Evolutionary conservation across 2,113 vertebrate species (phyloP), one percentile per base, ranked within the genome.

Genomic region (Melanocharis versteri): DNA sequence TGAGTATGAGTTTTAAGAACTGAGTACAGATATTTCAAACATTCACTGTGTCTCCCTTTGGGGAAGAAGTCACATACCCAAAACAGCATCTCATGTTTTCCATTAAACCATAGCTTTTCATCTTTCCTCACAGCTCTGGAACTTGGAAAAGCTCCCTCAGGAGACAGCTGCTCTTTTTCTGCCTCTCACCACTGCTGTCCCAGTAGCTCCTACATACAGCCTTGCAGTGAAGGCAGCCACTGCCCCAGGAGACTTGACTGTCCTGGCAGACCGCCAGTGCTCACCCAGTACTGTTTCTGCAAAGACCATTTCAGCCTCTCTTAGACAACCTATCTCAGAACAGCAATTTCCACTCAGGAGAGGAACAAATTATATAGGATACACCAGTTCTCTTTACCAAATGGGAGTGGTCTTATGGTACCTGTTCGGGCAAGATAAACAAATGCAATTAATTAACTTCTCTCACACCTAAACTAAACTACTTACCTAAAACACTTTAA

Each of bases 151-250:
- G 21, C 16, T 87, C 42, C 24, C 51, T 91, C 21, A 31, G 30
- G 44, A 81, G 33, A 60, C 76, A 95, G 28, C 42, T 89, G 68
- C 56, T 79, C 35, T 81, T 82, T 71, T 54, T 70, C 68, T 73
- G 54, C 37, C 58, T 86, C n/a, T 70, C 69, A 69, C 18, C 40
- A 70, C 31, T 5, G 14, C 30, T 54, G 53, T 60, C 47, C 37
- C 57, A 57, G 65, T 65, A 75, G 37, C 48, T 80, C 10, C 61
- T 13, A 45, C 24, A n/a, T 11, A 66, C 9, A 53, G 26, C 16
- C 39, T 35, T 15, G 35, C 26, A 64, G 35, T 0, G 0, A 66
- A 23, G 26, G 30, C 40, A 80, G 76, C n/a, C 2, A 1, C 28
- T 30, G n/a, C 14, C 22, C 7, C 37, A 58, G 56, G n/a, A 37